phyloP scores from a whole-genome alignment of 2,797 vertebrate genomes.

The Limnodromus scolopaceus region DNA sequence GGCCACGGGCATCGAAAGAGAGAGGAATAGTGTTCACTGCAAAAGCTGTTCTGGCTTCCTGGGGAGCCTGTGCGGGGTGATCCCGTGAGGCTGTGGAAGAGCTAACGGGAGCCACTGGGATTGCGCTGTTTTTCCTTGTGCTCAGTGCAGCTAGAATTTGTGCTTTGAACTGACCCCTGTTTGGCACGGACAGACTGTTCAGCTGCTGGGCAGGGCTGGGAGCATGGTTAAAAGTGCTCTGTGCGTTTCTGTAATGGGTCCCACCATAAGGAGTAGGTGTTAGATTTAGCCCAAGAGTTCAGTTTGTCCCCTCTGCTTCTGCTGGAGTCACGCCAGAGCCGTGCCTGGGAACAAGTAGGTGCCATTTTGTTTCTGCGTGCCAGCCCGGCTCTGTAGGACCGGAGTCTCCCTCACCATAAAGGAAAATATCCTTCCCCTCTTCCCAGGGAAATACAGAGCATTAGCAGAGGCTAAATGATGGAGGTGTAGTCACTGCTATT shows the following conservation, averaged over 20 bases:
- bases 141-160: neutral
- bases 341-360: neutral
- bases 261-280: neutral
- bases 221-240: neutral
- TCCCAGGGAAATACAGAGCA: neutral
- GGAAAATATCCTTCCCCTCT: neutral
- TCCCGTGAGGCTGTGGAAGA: neutral
- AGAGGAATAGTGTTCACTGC: neutral
- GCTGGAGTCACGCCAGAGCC: neutral
- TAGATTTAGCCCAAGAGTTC: neutral
- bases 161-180: neutral
- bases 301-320: neutral
- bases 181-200: neutral
- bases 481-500: neutral
- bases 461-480: neutral
- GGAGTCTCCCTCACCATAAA: fast-evolving
- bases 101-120: fast-evolving
- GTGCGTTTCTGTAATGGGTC: neutral
- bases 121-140: neutral
- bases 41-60: neutral
- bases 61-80: neutral
- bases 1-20: fast-evolving
- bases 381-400: neutral
- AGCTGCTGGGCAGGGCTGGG: neutral
- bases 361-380: slow-evolving; percentile 13